Evolutionary conservation across 2,797 vertebrate genomes (phyloP), one percentile per base, ranked within the genome.

Genomic region (Eidolon dupreanum): DNA sequence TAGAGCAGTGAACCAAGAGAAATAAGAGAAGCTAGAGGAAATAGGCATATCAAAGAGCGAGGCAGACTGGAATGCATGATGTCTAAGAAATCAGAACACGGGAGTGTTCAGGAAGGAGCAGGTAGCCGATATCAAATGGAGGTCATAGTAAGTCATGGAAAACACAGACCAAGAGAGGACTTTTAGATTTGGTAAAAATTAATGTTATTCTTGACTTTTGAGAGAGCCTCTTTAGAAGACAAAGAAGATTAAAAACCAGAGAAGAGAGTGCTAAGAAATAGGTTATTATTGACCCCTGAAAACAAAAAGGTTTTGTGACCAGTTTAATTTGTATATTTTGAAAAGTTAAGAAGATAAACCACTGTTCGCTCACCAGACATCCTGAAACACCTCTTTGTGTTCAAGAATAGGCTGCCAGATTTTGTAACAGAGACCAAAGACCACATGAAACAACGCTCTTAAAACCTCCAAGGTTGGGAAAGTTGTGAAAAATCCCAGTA

Each of bases 361-460:
- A 13, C 59, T 89, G 20, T 70, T 88, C 6, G 65, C 8, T 66
- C 75, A 43, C 24, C 63, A 55, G 75, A 79, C 28, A 70, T 85
- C 46, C 61, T 79, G 63, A 95, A 33, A 65, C 49, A 92, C 57
- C 84, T 61, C n/a, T 92, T 96, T 85, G 43, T 93, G 63, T 55
- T 96, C 24, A 81, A 92, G 24, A 96, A 92, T 2, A 88, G n/a
- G 78, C 0, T 26, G 36, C 26, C 33, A 33, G 38, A 17, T 36
- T 96, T 88, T 97, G 94, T 85, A 97, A 97, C 88, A 96, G 85
- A 98, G 51, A 96, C 84, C 51, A 87, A 92, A 88, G 74, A 95
- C 63, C 90, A 24, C 74, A 94, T 63, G 6, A 96, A 93, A 96
- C 22, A 33, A 41, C 93, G 59, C 85, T 95, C 33, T 97, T 90